A percentile compares a stretch with the other conserved stretches of the same genome.
Evolutionary conservation across 2,797 vertebrate species (phyloP).

Genomic region (Acanthurus lineatus): DNA sequence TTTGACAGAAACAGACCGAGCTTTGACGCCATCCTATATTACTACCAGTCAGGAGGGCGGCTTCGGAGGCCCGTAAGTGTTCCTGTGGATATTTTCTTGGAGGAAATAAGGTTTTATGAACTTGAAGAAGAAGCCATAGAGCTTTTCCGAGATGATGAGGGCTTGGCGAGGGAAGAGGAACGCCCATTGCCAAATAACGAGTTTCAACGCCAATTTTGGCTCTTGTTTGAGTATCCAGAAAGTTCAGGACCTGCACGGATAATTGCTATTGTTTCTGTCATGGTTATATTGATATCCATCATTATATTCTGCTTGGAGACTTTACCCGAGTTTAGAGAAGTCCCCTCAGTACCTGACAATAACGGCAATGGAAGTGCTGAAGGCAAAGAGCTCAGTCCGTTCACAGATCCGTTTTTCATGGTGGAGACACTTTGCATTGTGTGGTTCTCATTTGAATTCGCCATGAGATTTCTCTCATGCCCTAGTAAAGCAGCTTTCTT

Average conservation of each 20-base stretch:
- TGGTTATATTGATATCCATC: constrained; percentile 96
- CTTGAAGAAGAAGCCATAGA: constrained; percentile 90
- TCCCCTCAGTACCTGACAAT: constrained; percentile 36
- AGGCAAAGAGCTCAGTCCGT: constrained; percentile 77
- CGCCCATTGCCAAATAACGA: constrained; percentile 88
- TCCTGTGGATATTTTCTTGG: constrained; percentile 93
- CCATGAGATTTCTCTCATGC: constrained; percentile 92
- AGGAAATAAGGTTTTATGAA: constrained; percentile 95
- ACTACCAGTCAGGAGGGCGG: constrained; percentile 94
- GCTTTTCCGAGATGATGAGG: constrained; percentile 91
- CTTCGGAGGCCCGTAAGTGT: constrained; percentile 93
- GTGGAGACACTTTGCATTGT: constrained; percentile 94
- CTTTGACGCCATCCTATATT: constrained; percentile 96
- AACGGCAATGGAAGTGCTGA: constrained; percentile 63
- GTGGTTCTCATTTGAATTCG: constrained; percentile 95
- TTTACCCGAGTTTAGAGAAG: constrained; percentile 91
- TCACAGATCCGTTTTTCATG: constrained; percentile 95
- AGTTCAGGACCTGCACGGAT: constrained; percentile 91
- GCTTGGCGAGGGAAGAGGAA: constrained; percentile 90
- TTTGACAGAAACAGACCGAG: constrained; percentile 95
- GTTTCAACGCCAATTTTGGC: constrained; percentile 94
- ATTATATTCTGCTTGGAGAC: constrained; percentile 96
- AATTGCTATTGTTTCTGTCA: constrained; percentile 94
- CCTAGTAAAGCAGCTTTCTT: constrained; percentile 95
- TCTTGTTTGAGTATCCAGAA: constrained; percentile 95